Conservation (phyloP, 2,797 vertebrate genomes). For the Naso thynnoides region DNA sequence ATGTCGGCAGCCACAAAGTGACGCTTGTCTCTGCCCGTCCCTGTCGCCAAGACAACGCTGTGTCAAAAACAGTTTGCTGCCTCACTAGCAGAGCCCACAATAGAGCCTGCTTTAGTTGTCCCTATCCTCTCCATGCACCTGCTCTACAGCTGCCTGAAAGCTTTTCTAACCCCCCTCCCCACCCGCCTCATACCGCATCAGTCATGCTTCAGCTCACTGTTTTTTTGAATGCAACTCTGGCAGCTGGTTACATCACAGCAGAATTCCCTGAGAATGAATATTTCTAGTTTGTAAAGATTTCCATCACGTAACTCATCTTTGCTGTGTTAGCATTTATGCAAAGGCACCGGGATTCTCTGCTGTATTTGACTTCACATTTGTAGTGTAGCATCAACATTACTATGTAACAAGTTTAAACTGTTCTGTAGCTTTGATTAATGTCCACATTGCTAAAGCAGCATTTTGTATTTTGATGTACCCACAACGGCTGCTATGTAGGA, state of each 20-base stretch:
- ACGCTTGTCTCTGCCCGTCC: constrained; percentile 26
- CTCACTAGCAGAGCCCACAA: constrained; percentile 8
- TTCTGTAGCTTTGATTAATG: constrained; percentile 2
- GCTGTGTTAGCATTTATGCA: background rate
- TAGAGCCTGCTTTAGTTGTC: constrained; percentile 4
- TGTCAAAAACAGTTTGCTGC: constrained; percentile 18
- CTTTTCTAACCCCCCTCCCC: constrained; percentile 16
- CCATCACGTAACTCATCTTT: background rate
- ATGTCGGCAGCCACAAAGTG: constrained; percentile 36
- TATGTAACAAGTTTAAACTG: background rate
- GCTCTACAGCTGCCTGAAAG: constrained; percentile 51
- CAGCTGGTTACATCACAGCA: constrained; percentile 16
- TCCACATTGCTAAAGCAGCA: background rate
- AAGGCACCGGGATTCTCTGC: background rate
- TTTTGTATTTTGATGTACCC: constrained; percentile 12
- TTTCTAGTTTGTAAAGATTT: background rate
- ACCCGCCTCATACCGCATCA: constrained; percentile 23
- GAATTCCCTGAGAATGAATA: constrained; percentile 5
- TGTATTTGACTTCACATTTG: background rate
- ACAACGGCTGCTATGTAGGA: constrained; percentile 10
- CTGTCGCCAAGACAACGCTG: constrained; percentile 48
- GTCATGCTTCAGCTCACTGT: constrained; percentile 32
- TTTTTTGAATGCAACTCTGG: constrained; percentile 25
- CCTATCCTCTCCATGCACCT: constrained; percentile 32
- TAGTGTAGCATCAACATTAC: background rate